Base-by-base conservation (phyloP, 2,888 invertebrate species). In the Apamea epomidion region DNA sequence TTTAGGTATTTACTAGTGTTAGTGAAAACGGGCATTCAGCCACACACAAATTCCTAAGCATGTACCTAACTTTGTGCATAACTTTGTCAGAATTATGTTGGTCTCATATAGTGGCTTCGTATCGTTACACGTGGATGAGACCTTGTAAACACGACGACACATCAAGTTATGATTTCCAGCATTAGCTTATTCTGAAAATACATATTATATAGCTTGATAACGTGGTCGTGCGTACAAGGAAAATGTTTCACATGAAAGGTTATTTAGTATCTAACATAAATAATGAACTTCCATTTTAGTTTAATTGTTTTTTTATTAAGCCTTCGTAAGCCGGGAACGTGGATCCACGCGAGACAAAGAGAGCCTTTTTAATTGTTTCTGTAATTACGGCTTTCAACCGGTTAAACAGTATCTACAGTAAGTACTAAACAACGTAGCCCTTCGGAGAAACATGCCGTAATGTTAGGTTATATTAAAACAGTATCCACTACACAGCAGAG, bases 41-140 rank as follows among this genome's bases (percentile, higher is more conserved):
- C 6, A 21, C 14, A 77, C 62, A 25, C 69, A 80, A 78, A 81
- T 84, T 81, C 12, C 51, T 74, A 64, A 58, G 32, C 77, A 76
- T 37, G 25, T 7, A 25, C 67, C 60, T 71, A 42, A 67, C 73
- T 74, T 72, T 68, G 37, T 32, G 67, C 69, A 72, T 60, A 75
- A 70, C 64, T 81, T 45, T n/a, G 32, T 32, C 37, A 45, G 21
- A 58, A 58, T 58, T 58, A 70, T 70, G 21, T 65, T 0, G 42
- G 58, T 76, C 10, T 58, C 48, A 32, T 76, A n/a, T 45, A 32
- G 29, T 73, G 68, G 14, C 16, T 67, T 25, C 14, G 16, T 37
- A 73, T 70, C 29, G 29, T 29, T 68, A 37, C 32, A 62, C n/a
- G 14, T 69, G 51, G 51, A 73, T 60, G 4, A 25, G 29, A 64